phyloP scores from a whole-genome alignment of 2,797 vertebrate genomes.

The Botia almorhae region DNA sequence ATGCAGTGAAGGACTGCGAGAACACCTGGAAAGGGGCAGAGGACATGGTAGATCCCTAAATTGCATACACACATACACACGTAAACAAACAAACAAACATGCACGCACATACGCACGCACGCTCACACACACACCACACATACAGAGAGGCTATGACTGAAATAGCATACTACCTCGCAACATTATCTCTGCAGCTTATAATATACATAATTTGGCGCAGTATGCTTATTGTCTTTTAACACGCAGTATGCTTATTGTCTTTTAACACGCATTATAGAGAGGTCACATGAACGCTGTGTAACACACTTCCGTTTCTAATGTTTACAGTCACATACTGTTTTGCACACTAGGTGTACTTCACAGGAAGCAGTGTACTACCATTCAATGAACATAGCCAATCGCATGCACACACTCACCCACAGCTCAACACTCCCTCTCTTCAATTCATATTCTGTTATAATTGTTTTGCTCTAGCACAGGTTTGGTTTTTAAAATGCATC shows the following conservation, averaged over 20 bases:
- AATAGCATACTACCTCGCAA: conserved; percentile 15
- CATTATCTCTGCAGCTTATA: not conserved
- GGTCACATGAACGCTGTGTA: too few relatives aligned
- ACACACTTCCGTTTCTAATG: too few relatives aligned
- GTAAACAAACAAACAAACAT: conserved; percentile 41
- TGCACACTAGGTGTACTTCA: not conserved
- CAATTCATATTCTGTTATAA: not conserved
- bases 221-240: too few relatives aligned
- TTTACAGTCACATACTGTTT: too few relatives aligned
- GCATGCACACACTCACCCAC: conserved; percentile 18
- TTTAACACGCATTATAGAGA: too few relatives aligned
- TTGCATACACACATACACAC: conserved; percentile 27
- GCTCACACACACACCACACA: too few relatives aligned
- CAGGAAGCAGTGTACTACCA: not conserved
- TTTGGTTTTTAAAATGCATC: not conserved
- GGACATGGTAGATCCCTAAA: conserved; percentile 69
- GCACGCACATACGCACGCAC: too few relatives aligned
- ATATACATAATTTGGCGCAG: too few relatives aligned
- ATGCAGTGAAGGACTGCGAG: conserved; percentile 86
- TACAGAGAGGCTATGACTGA: conserved; percentile 33
- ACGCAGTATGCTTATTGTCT: too few relatives aligned
- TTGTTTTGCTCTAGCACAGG: not conserved
- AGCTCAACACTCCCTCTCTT: not conserved
- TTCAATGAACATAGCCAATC: conserved; percentile 17
- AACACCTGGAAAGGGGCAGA: conserved; percentile 83